These are phyloP conservation scores for Metalampra italica DNA, from an alignment of 2,888 invertebrate genomes.

Conservation along the genomic window DNA sequence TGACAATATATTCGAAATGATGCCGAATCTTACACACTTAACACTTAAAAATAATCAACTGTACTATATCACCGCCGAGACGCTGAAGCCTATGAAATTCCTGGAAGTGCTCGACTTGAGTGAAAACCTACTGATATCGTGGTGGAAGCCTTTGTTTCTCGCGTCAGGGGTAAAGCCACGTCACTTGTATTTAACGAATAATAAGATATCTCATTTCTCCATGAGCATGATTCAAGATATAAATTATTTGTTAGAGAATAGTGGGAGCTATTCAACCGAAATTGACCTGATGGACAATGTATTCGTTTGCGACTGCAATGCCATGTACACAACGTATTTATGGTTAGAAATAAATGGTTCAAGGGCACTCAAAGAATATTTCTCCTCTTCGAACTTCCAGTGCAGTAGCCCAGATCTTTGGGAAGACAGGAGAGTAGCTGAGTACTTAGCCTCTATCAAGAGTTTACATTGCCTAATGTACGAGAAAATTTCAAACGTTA, in stretches of 20 bases:
- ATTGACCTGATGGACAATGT: conserved; percentile 74
- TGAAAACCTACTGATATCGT: conserved; percentile 70
- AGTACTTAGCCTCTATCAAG: conserved; percentile 59
- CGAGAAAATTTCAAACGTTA: conserved; percentile 53
- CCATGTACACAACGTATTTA: conserved; percentile 59
- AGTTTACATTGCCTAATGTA: conserved; percentile 57
- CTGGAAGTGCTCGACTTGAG: conserved; percentile 71
- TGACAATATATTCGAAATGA: conserved; percentile 71
- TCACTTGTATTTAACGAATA: conserved; percentile 62
- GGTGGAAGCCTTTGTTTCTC: conserved; percentile 74
- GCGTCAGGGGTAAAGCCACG: conserved; percentile 55
- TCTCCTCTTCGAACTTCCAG: conserved; percentile 49
- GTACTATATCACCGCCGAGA: conserved; percentile 54
- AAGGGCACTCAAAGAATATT: conserved; percentile 43
- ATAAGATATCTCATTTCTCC: conserved; percentile 76
- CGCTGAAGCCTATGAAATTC: conserved; percentile 58
- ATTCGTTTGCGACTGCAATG: conserved; percentile 74
- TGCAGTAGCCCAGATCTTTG: conserved; percentile 68
- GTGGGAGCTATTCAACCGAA: conserved; percentile 33
- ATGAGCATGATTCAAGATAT: conserved; percentile 79
- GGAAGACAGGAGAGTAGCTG: conserved; percentile 60
- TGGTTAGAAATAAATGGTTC: conserved; percentile 64
- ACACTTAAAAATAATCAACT: conserved; percentile 71
- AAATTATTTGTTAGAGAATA: conserved; percentile 54
- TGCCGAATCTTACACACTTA: conserved; percentile 70